Evolutionary conservation across 2,797 vertebrate genomes (phyloP).

Genomic region (Diplodus sargus): DNA sequence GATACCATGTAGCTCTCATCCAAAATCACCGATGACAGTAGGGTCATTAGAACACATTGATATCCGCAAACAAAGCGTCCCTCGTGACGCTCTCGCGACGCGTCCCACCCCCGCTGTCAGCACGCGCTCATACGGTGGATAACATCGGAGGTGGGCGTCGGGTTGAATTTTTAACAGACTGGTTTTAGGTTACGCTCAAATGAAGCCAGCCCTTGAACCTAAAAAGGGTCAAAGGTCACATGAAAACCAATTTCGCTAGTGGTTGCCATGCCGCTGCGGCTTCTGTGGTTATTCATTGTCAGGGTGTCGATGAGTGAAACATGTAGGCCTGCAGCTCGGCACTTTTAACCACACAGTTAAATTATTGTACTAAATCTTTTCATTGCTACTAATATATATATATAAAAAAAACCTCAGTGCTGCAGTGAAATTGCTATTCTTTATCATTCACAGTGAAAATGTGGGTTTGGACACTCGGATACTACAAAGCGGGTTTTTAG

Average conservation of each 20-base stretch:
- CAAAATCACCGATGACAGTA: neutral
- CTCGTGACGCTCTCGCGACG: neutral
- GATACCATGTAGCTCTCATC: neutral
- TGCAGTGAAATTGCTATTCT: neutral
- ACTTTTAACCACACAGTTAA: neutral
- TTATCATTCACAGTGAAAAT: constrained; percentile 20
- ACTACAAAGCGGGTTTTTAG: constrained; percentile 29
- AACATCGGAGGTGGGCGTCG: neutral
- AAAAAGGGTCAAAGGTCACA: constrained; percentile 32
- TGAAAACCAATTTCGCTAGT: constrained; percentile 3
- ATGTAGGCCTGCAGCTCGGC: neutral
- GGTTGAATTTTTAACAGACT: constrained; percentile 29
- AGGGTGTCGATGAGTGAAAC: neutral
- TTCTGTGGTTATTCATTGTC: constrained; percentile 19
- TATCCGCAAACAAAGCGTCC: neutral
- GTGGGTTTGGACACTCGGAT: constrained; percentile 14
- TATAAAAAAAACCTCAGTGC: neutral
- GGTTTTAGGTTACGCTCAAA: constrained; percentile 24
- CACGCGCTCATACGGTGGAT: constrained; percentile 8
- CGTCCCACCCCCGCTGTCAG: neutral
- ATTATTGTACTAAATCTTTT: neutral
- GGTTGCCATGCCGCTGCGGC: constrained; percentile 7
- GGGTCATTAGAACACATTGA: neutral
- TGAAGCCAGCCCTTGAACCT: constrained; percentile 3
- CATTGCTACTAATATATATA: no score